Conservation (phyloP, 2,888 invertebrate species). For the Mythimna lalbum region DNA sequence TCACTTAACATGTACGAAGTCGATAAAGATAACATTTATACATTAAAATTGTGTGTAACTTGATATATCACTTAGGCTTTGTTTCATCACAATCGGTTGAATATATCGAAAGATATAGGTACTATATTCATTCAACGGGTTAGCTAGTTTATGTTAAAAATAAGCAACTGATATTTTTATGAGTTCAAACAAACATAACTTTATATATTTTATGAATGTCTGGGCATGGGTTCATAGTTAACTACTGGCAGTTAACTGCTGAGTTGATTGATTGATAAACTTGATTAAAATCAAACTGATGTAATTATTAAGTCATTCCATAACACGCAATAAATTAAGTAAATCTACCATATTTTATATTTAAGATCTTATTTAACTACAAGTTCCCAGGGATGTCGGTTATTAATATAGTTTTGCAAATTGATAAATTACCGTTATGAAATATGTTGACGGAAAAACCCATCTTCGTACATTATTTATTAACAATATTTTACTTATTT, state of each 20-base stretch:
- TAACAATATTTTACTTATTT: conserved; percentile 7
- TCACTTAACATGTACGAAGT: too few relatives aligned
- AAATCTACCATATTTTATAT: not conserved
- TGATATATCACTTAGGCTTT: too few relatives aligned
- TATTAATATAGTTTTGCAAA: conserved; percentile 10
- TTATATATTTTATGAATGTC: conserved; percentile 1
- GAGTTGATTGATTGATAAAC: conserved; percentile 18
- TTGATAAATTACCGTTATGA: conserved; percentile 17
- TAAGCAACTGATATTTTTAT: not conserved
- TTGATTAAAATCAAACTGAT: conserved; percentile 29
- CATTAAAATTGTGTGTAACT: too few relatives aligned
- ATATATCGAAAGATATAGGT: too few relatives aligned
- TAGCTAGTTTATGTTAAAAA: too few relatives aligned
- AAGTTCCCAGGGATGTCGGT: conserved; percentile 3
- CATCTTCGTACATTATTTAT: conserved; percentile 12
- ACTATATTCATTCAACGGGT: too few relatives aligned
- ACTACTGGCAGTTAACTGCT: not conserved
- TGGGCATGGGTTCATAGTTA: too few relatives aligned
- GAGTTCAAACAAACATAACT: conserved; percentile 10
- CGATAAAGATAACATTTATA: too few relatives aligned
- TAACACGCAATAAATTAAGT: conserved; percentile 21
- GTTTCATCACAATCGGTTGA: too few relatives aligned
- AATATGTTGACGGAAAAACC: conserved; percentile 5
- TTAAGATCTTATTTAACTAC: conserved; percentile 2
- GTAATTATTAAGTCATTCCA: conserved; percentile 6